Base-by-base conservation (phyloP, 2,888 invertebrate genomes). In the Argyresthia albistria region DNA sequence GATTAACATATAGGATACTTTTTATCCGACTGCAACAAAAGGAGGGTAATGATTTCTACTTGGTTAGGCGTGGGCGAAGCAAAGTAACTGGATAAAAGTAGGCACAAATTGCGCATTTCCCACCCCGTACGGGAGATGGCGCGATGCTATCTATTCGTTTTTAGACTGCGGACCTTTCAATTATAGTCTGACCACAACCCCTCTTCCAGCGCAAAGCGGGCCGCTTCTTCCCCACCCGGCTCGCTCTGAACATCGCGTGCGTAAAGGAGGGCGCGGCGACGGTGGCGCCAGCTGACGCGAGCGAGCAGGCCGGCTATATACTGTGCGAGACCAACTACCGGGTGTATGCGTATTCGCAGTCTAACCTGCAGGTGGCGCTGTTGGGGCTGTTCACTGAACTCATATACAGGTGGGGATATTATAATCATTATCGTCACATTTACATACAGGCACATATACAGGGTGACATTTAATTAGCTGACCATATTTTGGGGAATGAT, bases 301-400 rank as follows among this genome's bases (percentile, higher is more conserved):
- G 4, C 90, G 91, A 36, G 35, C 67, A 79, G 37, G 60, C 60
- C 58, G 97, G 97, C 11, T 97, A 96, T 80, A 93, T 99, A 61
- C 88, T 99, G 48, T 95, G 98, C 16, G 99, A 99, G 89, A 99
- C 99, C 51, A 99, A 99, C 89, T 90, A 91, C 73, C 88, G 97
- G 63, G 93, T 99, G 11, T 99, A 98, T 79, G 99, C 99, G 0
- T 99, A 99, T 77, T 98, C 98, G 45, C 93, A 95, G 83, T 94
- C 94, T 56, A 93, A 93, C 67, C 90, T 99, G 54, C 97, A 98
- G 88, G 95, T 98, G 45, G 97, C 98, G 11, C 88, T 99, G 57
- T 88, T 99, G 35, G 97, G 96, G 0, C 89, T 98, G 4, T 99
- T 99, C 78, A 96, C 96, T 14, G 97, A 98, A 77, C 90, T 98